Base-by-base conservation (phyloP, 1,140 invertebrate genomes). In the Anthonomus grandis region DNA sequence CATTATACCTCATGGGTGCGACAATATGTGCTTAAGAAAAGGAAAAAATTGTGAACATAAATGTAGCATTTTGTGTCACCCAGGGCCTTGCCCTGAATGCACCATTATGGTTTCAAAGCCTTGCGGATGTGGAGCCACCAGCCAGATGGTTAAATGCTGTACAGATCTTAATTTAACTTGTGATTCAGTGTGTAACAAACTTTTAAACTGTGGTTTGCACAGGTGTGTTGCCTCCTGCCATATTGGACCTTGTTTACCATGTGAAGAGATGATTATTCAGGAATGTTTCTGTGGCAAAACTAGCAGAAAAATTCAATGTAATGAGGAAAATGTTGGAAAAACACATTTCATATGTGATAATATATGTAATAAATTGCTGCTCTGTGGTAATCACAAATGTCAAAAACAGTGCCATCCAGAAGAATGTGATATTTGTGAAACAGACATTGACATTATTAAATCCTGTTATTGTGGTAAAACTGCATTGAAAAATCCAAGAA, bases 11-110 rank as follows among this genome's bases (percentile, higher is more conserved):
- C 95, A 97, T 72, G 89, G 88, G 10, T 97, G 94, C 75, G 93
- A 93, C 2, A 85, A 93, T 56, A 75, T 87, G 0, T 97, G 95
- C 69, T 82, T 83, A 17, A 83, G 85, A 18, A 69, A 72, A 5
- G 77, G 83, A 39, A 72, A 81, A 8, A 75, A 72, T 57, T 97
- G 94, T 71, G 75, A 80, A 1, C 94, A 97, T 74, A 84, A 83
- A 1, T 97, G 95, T 72, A 90, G 82, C 2, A 71, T 93, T 54
- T 75, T 93, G 0, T 98, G 95, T 72, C 95, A 98, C 74, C 93
- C 95, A 0, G 95, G 89, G 0, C 86, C 87, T 0, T 91, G 89
- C 71, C 91, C 93, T 6, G 84, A 87, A 1, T 95, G 91, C 71
- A 70, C 70, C 23, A 71, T 77, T 10, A 79, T 81, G 64, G 77